These are phyloP conservation scores for Helicorthomorpha holstii DNA, from an alignment of 1,140 invertebrate genomes.

Conservation along the genomic window DNA sequence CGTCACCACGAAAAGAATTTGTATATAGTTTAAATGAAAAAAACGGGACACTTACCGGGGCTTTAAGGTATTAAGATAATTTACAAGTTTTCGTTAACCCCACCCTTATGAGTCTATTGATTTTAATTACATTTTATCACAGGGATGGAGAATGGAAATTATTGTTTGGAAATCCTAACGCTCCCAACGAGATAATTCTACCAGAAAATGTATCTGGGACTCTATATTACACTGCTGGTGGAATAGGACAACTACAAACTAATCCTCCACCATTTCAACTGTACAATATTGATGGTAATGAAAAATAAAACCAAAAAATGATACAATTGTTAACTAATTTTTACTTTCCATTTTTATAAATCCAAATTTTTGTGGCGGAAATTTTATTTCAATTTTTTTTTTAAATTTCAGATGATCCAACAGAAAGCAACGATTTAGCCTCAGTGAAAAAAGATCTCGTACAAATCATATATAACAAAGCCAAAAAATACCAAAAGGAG, in stretches of 20 bases:
- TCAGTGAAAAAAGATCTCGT: not conserved
- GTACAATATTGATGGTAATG: not conserved
- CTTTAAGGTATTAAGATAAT: not conserved
- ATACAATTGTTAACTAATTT: not conserved
- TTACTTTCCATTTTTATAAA: no score
- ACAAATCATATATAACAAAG: no score
- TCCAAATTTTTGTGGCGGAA: no score
- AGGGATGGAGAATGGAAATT: not conserved
- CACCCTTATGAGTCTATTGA: not conserved
- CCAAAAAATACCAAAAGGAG: no score
- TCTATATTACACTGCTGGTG: not conserved
- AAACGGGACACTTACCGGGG: not conserved
- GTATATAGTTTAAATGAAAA: constrained; percentile 26
- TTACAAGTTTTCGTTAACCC: not conserved
- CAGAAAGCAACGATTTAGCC: not conserved
- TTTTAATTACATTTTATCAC: not conserved
- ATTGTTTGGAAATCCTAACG: not conserved
- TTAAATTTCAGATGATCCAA: not conserved
- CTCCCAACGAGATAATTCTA: not conserved
- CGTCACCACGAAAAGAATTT: constrained; percentile 20
- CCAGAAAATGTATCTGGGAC: not conserved
- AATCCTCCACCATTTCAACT: not conserved
- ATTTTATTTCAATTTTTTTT: no score
- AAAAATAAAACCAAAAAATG: not conserved
- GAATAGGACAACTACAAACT: not conserved